Evolutionary conservation across 2,797 vertebrate species (phyloP).

Genomic region (Lycodopsis pacificus): DNA sequence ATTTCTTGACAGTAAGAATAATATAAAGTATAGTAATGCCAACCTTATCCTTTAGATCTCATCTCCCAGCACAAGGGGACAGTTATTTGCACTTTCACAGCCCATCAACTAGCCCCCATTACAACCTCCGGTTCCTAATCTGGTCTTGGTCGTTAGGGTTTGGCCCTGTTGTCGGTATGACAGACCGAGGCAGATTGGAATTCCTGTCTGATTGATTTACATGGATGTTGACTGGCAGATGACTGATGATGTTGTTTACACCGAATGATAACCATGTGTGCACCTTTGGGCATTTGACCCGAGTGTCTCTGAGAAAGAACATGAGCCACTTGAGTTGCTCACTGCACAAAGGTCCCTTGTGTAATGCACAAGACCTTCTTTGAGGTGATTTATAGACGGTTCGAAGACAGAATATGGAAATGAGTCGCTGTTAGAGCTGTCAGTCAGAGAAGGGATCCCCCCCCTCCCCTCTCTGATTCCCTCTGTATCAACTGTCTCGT

Average conservation of each 20-base stretch:
- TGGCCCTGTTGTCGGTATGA: constrained; percentile 47
- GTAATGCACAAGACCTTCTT: constrained; percentile 26
- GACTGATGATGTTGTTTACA: constrained; percentile 60
- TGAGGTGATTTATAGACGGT: constrained; percentile 30
- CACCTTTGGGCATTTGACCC: constrained; percentile 24
- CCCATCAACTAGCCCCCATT: constrained; percentile 21
- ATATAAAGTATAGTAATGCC: not conserved
- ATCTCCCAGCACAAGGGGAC: constrained; percentile 4
- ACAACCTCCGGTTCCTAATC: constrained; percentile 36
- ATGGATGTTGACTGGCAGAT: constrained; percentile 68
- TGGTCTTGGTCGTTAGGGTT: constrained; percentile 51
- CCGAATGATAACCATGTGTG: constrained; percentile 29
- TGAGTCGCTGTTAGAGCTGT: constrained; percentile 41
- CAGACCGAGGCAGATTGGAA: constrained; percentile 72
- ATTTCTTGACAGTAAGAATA: constrained; percentile 3
- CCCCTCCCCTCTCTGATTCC: not conserved
- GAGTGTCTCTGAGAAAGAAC: constrained; percentile 26
- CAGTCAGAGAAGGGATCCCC: constrained; percentile 39
- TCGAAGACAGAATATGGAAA: constrained; percentile 53
- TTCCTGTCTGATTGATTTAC: constrained; percentile 76
- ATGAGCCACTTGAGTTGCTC: constrained; percentile 2
- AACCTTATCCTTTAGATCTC: constrained; percentile 9
- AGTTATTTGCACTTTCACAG: constrained; percentile 28
- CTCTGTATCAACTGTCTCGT: constrained; percentile 16
- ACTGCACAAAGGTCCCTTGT: not conserved